Evolutionary conservation across 2,888 invertebrate genomes (phyloP).

Genomic region (Pristionchus arcanus): DNA sequence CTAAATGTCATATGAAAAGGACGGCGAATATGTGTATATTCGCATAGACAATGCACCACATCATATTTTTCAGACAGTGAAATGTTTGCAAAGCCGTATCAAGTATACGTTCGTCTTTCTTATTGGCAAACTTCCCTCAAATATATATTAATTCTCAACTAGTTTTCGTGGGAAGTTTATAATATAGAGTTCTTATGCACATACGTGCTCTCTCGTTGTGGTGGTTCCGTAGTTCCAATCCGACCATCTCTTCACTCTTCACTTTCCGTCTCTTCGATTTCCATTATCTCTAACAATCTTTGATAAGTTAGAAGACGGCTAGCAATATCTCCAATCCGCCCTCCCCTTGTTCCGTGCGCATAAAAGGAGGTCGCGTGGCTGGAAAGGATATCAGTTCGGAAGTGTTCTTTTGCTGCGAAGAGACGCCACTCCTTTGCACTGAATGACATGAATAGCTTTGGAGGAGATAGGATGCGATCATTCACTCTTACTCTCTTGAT

Average conservation of each 20-base stretch:
- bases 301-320: not conserved
- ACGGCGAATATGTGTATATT: not conserved
- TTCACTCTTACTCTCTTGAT: not conserved
- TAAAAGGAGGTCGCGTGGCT: conserved; percentile 8
- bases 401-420: not conserved
- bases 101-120: too few species aligned
- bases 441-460: not conserved
- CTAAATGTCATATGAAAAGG: not conserved
- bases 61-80: not conserved
- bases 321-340: not conserved
- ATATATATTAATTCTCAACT: not conserved
- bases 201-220: not conserved
- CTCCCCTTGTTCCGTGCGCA: not conserved
- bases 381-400: conserved; percentile 11
- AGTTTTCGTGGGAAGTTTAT: too few species aligned
- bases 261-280: not conserved
- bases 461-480: not conserved
- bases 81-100: not conserved
- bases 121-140: not conserved
- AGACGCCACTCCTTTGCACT: not conserved
- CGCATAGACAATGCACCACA: not conserved
- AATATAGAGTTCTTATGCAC: not conserved
- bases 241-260: not conserved
- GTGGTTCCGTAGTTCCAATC: not conserved
- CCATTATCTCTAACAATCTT: not conserved